Conservation (phyloP, 2,113 vertebrate species). For the Seriola rivoliana region DNA sequence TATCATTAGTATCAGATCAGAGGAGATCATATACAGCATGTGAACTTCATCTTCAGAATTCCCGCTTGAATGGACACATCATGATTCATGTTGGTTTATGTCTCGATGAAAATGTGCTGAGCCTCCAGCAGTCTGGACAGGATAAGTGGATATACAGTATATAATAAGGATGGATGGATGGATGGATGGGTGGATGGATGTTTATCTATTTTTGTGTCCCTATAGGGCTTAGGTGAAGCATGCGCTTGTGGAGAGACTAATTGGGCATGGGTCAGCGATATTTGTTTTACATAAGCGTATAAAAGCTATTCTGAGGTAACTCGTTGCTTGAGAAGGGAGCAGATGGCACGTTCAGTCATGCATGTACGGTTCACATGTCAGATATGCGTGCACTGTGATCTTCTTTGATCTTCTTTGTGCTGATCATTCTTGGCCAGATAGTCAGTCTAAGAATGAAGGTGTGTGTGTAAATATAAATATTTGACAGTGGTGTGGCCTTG, state of each 20-base stretch:
- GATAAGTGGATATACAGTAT: not conserved
- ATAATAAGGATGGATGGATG: not conserved
- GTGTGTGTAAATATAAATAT: not conserved
- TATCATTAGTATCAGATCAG: too few relatives aligned
- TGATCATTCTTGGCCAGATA: not conserved
- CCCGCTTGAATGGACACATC: not conserved
- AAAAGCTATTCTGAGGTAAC: conserved; percentile 67
- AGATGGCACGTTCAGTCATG: conserved; percentile 78
- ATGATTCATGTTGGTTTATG: not conserved
- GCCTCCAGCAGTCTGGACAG: not conserved
- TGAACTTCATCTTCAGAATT: too few relatives aligned
- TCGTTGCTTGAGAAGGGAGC: conserved; percentile 64
- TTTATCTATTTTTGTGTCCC: conserved; percentile 27
- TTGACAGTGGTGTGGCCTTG: not conserved
- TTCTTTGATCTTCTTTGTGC: conserved; percentile 35
- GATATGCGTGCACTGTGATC: conserved; percentile 42
- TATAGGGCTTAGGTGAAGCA: conserved; percentile 1
- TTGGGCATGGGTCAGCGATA: conserved; percentile 61
- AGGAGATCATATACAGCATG: too few relatives aligned
- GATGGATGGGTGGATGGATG: conserved; percentile 10
- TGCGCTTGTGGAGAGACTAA: conserved; percentile 44
- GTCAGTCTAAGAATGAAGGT: not conserved
- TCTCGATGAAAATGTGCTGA: not conserved
- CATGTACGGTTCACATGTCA: conserved; percentile 59
- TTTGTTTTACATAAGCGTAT: conserved; percentile 66